These are phyloP conservation scores for Myripristis murdjan DNA, from an alignment of 2,797 vertebrate species.

Conservation along the genomic window DNA sequence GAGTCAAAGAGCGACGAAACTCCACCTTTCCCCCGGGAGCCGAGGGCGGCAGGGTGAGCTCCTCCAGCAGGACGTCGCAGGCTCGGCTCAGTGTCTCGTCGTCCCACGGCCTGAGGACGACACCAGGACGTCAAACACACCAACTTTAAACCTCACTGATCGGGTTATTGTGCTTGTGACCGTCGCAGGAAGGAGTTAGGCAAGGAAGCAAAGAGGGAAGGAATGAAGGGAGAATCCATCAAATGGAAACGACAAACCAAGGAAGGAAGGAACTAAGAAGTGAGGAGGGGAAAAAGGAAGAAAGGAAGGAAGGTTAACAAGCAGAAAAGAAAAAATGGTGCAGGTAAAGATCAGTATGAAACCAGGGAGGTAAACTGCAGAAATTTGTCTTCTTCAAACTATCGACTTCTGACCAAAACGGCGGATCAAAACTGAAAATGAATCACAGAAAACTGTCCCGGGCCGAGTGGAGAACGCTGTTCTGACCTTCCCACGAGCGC, in stretches of 20 bases:
- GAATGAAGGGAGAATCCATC: too few relatives aligned
- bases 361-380: too few relatives aligned
- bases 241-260: not conserved
- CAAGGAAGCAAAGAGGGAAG: too few relatives aligned
- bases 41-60: constrained; percentile 82
- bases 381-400: too few relatives aligned
- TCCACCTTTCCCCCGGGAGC: constrained; percentile 85
- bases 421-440: too few relatives aligned
- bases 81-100: constrained; percentile 86
- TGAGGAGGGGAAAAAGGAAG: not conserved
- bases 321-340: too few relatives aligned
- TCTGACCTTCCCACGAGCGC: constrained; percentile 84
- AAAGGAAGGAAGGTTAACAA: not conserved
- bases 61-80: constrained; percentile 87
- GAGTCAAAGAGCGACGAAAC: constrained; percentile 88
- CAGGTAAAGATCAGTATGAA: too few relatives aligned
- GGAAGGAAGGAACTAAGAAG: not conserved
- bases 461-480: not conserved
- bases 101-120: constrained; percentile 86
- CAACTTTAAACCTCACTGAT: too few relatives aligned
- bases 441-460: too few relatives aligned
- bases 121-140: not conserved
- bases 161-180: too few relatives aligned
- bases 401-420: too few relatives aligned
- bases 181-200: too few relatives aligned